phyloP scores from a whole-genome alignment of 2,888 invertebrate species.

The Eurois occulta region DNA sequence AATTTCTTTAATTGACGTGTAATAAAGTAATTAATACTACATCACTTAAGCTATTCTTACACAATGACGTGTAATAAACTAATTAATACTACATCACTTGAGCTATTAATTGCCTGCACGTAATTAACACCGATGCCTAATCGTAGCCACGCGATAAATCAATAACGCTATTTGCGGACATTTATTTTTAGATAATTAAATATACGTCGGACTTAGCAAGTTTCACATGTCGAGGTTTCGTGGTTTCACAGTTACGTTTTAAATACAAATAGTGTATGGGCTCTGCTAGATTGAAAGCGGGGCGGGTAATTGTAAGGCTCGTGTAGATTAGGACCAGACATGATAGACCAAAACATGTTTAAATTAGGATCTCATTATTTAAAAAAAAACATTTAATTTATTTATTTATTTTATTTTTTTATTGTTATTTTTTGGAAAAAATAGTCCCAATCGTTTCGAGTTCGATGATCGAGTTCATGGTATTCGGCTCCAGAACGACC shows the following conservation, averaged over 20 bases:
- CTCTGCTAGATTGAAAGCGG: conserved; percentile 3
- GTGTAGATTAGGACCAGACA: not conserved
- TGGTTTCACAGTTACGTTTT: conserved; percentile 43
- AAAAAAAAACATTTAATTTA: no score
- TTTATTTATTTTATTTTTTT: no score
- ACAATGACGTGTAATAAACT: conserved; percentile 19
- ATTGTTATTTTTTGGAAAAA: no score
- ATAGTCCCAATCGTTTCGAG: no score
- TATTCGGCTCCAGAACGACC: no score
- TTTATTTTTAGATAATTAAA: conserved; percentile 42
- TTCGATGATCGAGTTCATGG: no score
- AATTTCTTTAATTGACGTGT: no score
- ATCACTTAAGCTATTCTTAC: no score
- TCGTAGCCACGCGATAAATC: conserved; percentile 45
- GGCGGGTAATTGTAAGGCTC: not conserved
- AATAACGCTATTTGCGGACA: conserved; percentile 48
- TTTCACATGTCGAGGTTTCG: conserved; percentile 19
- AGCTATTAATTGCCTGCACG: conserved; percentile 27
- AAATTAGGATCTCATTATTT: no score
- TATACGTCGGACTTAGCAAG: conserved; percentile 6
- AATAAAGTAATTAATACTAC: no score
- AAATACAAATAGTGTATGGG: conserved; percentile 25
- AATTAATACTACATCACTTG: conserved; percentile 15
- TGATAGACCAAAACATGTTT: not conserved
- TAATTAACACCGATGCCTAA: conserved; percentile 44